Base-by-base conservation (phyloP, 1,140 invertebrate species). In the Anoplolepis gracilipes region DNA sequence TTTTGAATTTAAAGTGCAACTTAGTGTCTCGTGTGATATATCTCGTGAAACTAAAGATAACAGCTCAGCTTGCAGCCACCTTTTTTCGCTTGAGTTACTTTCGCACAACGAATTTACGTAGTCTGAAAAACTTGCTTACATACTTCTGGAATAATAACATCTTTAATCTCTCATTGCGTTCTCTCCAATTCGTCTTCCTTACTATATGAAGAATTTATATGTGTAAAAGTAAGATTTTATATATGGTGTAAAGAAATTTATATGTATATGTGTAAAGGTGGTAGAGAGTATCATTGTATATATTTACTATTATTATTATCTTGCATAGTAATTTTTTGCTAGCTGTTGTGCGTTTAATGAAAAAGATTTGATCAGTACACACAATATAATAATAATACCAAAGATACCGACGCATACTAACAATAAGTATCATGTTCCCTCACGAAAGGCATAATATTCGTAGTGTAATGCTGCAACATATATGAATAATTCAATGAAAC, bases 401-500 rank as follows among this genome's bases (percentile, higher is more conserved):
- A 89, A 89, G 87, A 73, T 85, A 77, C 53, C 55, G 57, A 33
- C 30, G 84, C 55, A 70, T 49, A 76, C 49, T 85, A 81, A n/a
- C n/a, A n/a, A n/a, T n/a, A n/a, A 85, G 87, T 73, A 67, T 72
- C 84, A 57, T 25, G 57, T n/a, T 55, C 7, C n/a, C 49, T 16
- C 72, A 57, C 11, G n/a, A 8, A 59, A 59, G 11, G 59, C 33
- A 5, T 25, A 72, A 39, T 22, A 73, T 62, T 33, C 46, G n/a
- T 57, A 36, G 87, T 11, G 33, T 19, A 61, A 22, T 88, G 69
- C 79, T 85, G 87, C 65, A 72, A 53, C 57, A 42, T 53, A 7
- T 62, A 89, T 89, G 87, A 89, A 89, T 89, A 88, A 89, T 89
- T 89, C 87, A 89, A 89, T 88, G 86, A 89, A 88, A 88, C 88